Conservation (phyloP, 2,888 invertebrate species). For the Apodemia zela region DNA sequence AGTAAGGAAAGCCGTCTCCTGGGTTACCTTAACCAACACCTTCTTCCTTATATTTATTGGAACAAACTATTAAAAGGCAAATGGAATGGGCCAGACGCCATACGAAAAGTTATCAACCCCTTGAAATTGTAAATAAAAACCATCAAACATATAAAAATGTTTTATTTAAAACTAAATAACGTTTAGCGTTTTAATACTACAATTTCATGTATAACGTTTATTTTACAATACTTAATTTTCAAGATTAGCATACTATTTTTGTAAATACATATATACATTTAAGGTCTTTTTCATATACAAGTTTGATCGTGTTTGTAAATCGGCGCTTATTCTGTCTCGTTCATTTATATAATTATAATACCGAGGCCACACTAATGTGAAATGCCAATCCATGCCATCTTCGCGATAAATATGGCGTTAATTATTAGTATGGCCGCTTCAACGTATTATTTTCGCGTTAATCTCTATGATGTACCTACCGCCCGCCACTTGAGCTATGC, state of each 20-base stretch:
- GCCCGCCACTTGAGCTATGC: no score
- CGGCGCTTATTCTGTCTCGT: no score
- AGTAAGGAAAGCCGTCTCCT: slow-evolving; percentile 80
- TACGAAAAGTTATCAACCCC: slow-evolving; percentile 76
- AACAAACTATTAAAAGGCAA: slow-evolving; percentile 87
- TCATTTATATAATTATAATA: no score
- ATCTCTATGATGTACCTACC: no score
- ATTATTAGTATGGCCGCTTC: no score
- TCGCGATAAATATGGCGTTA: no score
- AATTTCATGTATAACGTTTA: not conserved
- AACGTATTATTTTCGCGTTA: no score
- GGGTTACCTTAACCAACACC: slow-evolving; percentile 88
- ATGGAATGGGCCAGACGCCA: slow-evolving; percentile 86
- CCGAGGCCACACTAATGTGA: no score
- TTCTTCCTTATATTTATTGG: slow-evolving; percentile 95
- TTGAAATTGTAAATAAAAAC: slow-evolving; percentile 35
- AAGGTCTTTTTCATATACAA: no score
- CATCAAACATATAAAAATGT: slow-evolving; percentile 26
- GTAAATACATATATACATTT: no score
- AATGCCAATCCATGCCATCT: no score
- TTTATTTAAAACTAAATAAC: slow-evolving; percentile 28
- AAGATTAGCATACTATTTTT: not conserved
- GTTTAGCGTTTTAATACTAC: not conserved
- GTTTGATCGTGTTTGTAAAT: no score
- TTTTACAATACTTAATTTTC: not conserved